Conservation (phyloP, 1,140 invertebrate genomes). For the Drosophila pandora region DNA sequence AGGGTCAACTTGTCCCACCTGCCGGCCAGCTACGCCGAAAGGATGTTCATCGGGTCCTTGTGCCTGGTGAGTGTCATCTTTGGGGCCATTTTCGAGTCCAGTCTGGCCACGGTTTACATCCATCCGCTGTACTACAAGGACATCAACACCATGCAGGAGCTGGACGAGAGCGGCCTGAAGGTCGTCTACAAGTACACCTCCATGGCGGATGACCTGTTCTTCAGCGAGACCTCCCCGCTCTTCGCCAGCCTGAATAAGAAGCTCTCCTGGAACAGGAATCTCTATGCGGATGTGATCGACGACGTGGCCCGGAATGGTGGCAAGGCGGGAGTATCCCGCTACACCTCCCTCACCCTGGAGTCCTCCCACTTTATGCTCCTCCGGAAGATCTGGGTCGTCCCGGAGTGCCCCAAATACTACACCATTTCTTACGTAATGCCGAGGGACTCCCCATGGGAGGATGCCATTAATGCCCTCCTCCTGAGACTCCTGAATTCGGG, state of each 20-base stretch:
- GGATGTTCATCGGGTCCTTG: conserved; percentile 75
- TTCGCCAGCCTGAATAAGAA: conserved; percentile 76
- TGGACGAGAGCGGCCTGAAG: conserved; percentile 80
- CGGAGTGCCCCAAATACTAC: conserved; percentile 82
- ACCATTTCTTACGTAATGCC: conserved; percentile 80
- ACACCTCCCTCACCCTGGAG: conserved; percentile 63
- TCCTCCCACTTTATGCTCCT: conserved; percentile 51
- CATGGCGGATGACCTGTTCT: conserved; percentile 81
- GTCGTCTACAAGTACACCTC: conserved; percentile 80
- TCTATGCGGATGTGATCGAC: conserved; percentile 61
- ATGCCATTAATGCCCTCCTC: conserved; percentile 69
- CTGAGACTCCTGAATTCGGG: conserved; percentile 62
- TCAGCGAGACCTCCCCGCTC: conserved; percentile 73
- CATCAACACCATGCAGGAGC: conserved; percentile 82
- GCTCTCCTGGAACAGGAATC: conserved; percentile 59
- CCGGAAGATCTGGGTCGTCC: conserved; percentile 67
- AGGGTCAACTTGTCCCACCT: conserved; percentile 62
- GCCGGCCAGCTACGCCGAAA: conserved; percentile 65
- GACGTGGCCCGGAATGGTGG: conserved; percentile 61
- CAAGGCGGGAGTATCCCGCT: conserved; percentile 69
- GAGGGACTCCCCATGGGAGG: conserved; percentile 69
- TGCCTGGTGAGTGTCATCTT: conserved; percentile 82
- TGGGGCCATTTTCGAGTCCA: conserved; percentile 81
- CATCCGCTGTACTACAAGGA: conserved; percentile 83
- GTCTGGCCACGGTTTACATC: conserved; percentile 82